These are phyloP conservation scores for Aricia artaxerxes DNA, from an alignment of 2,888 invertebrate species.

Conservation along the genomic window DNA sequence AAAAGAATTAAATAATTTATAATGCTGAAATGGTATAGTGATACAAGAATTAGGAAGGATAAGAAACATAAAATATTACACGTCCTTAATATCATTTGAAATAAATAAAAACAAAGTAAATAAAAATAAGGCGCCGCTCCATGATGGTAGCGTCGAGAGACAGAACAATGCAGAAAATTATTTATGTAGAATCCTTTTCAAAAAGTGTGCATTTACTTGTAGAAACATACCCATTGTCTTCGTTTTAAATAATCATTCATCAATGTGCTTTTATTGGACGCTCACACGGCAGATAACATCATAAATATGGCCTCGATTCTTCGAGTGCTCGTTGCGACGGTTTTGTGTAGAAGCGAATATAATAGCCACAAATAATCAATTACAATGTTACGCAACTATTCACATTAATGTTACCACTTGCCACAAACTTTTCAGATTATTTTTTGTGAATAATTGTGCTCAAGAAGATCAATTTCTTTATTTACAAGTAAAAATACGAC, in stretches of 20 bases:
- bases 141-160: constrained; percentile 71
- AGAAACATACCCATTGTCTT: constrained; percentile 75
- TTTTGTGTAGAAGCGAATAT: constrained; percentile 77
- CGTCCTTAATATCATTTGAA: not conserved
- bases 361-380: constrained; percentile 61
- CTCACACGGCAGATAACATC: constrained; percentile 81
- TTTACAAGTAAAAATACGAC: constrained; percentile 77
- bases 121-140: constrained; percentile 71
- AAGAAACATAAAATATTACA: not conserved
- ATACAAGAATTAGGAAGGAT: not conserved
- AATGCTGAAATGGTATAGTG: not conserved
- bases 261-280: constrained; percentile 75
- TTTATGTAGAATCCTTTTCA: constrained; percentile 47
- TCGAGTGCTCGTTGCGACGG: constrained; percentile 77
- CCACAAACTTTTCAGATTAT: constrained; percentile 46
- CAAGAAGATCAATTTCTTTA: constrained; percentile 67
- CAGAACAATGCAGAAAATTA: constrained; percentile 62
- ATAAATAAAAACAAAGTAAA: constrained; percentile 44
- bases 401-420: constrained; percentile 62
- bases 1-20: constrained; percentile 57
- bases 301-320: constrained; percentile 84
- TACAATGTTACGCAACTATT: constrained; percentile 55
- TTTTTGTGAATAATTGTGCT: constrained; percentile 53
- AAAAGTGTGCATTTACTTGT: constrained; percentile 46
- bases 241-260: constrained; percentile 66